A percentile compares a stretch with the other conserved stretches of the same genome.
Conservation (phyloP, 1,140 invertebrate genomes). For the Drosophila leontia region DNA sequence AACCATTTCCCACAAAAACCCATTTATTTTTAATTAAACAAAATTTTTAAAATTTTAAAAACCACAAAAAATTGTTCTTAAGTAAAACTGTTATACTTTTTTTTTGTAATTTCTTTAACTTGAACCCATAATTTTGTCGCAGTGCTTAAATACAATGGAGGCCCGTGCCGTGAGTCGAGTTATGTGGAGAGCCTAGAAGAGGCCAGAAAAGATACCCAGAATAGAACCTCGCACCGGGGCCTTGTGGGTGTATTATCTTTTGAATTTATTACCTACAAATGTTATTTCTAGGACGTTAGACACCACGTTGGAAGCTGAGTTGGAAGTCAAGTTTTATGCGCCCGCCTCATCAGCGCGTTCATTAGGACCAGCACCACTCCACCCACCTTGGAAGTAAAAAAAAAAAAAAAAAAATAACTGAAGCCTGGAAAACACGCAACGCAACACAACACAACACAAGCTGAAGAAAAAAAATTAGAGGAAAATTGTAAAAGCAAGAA, state of each 20-base stretch:
- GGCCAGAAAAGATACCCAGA: slow-evolving; percentile 33
- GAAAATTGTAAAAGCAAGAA: slow-evolving; percentile 17
- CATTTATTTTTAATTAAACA: too few relatives aligned
- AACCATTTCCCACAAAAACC: too few relatives aligned
- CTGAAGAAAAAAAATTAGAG: not conserved
- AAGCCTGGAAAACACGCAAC: slow-evolving; percentile 43
- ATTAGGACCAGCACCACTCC: slow-evolving; percentile 52
- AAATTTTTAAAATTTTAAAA: too few relatives aligned
- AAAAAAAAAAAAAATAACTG: slow-evolving; percentile 19
- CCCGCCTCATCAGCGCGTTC: slow-evolving; percentile 76
- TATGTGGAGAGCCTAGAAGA: slow-evolving; percentile 51
- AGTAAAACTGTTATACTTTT: not conserved
- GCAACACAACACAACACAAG: not conserved
- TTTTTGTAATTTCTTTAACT: not conserved
- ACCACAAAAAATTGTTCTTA: too few relatives aligned
- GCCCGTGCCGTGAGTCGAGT: slow-evolving; percentile 47
- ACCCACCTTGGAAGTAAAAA: not conserved
- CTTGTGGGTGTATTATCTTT: slow-evolving; percentile 81
- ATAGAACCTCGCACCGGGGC: slow-evolving; percentile 21
- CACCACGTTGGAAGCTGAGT: slow-evolving; percentile 30
- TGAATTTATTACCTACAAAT: slow-evolving; percentile 82
- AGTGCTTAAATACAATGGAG: slow-evolving; percentile 8
- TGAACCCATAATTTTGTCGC: not conserved
- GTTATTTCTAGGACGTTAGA: slow-evolving; percentile 82
- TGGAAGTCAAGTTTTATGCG: slow-evolving; percentile 46